Evolutionary conservation across 2,888 invertebrate species (phyloP), one percentile per base, ranked within the genome.

Genomic region (Heliconius hortense): DNA sequence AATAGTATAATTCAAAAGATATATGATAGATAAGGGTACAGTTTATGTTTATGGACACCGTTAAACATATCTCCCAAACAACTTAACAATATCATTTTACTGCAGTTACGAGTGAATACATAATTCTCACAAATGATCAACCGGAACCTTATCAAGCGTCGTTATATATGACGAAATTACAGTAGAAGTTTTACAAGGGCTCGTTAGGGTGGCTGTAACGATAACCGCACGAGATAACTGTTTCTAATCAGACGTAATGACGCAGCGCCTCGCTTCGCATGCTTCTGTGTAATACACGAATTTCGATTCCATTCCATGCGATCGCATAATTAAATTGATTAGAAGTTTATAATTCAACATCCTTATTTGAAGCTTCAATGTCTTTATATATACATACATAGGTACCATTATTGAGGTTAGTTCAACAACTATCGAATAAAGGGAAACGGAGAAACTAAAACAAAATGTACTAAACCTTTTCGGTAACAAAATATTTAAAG

Each of bases 181-280:
- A 85, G 86, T 87, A 86, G 88, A 90, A 89, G 89, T 92, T 92
- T 90, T 90, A 90, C 91, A 91, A 89, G 90, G 88, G 87, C 88
- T 91, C 90, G 89, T 91, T 89, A 91, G 88, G 87, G 87, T 84
- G 85, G 89, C 83, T 86, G 89, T 90, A 88, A 91, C 89, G 90
- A 92, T 91, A 91, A 91, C 91, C 90, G 88, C 87, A 86, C 85
- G 86, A 91, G 91, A 93, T 93, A 91, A 92, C 92, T 89, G 90
- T 89, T 92, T 90, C 91, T 91, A 92, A 91, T 92, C 91, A 90
- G 89, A 87, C 87, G 86, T 90, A 90, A 92, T 90, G 89, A 89
- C 87, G 85, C 85, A 84, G 82, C 84, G 82, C 81, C 82, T 82
- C 82, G 73, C 73, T 74, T 76, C 56, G 69, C 77, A 71, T 74